phyloP scores from a whole-genome alignment of 2,888 invertebrate genomes.

The Endomychus coccineus region DNA sequence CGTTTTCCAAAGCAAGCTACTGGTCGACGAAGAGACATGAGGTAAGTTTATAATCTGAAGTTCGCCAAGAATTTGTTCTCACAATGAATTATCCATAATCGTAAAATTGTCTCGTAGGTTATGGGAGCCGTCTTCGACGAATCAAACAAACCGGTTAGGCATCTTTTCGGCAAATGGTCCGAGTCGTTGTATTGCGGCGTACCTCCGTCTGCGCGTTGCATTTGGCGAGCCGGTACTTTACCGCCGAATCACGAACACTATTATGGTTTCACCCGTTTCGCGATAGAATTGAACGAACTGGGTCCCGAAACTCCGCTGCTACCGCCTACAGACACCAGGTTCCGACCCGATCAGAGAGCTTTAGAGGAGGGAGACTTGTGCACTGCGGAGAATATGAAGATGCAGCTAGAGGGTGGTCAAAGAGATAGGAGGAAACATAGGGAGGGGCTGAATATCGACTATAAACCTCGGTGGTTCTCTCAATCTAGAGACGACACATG shows the following conservation, averaged over 20 bases:
- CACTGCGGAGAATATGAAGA: conserved; percentile 64
- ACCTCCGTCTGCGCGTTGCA: conserved; percentile 61
- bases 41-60: conserved; percentile 40
- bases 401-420: conserved; percentile 65
- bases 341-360: conserved; percentile 68
- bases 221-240: conserved; percentile 77
- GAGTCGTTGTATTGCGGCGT: conserved; percentile 71
- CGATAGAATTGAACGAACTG: conserved; percentile 75
- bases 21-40: conserved; percentile 75
- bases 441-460: conserved; percentile 49
- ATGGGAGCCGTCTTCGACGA: conserved; percentile 55
- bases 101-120: conserved; percentile 26
- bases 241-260: conserved; percentile 72
- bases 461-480: conserved; percentile 55
- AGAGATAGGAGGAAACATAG: conserved; percentile 58
- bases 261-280: conserved; percentile 79
- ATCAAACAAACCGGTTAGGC: conserved; percentile 51
- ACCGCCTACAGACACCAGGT: conserved; percentile 69
- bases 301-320: conserved; percentile 55
- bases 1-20: conserved; percentile 71
- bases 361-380: conserved; percentile 68
- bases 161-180: conserved; percentile 74
- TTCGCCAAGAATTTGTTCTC: background rate
- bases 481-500: conserved; percentile 42
- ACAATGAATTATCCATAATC: background rate